Evolutionary conservation across 2,797 vertebrate species (phyloP).

Genomic region (Chaenodraco wilsoni): DNA sequence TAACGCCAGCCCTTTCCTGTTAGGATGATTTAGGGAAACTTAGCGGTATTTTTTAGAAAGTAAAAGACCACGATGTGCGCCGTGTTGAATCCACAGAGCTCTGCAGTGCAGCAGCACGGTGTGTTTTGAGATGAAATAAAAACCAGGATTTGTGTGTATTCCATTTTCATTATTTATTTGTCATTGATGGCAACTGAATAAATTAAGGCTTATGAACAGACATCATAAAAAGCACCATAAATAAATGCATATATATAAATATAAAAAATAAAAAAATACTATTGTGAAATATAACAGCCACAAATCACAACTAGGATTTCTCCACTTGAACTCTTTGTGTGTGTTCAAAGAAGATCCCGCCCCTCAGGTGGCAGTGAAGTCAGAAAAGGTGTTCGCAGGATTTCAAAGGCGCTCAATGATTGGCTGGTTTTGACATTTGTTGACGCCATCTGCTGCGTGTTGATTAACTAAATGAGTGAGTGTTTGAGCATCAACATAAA

Average conservation of each 20-base stretch:
- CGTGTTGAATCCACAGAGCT: no score
- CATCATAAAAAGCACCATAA: slow-evolving; percentile 89
- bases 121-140: slow-evolving; percentile 20
- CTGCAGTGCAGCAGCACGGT: neutral
- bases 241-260: slow-evolving; percentile 86
- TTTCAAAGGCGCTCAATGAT: slow-evolving; percentile 45
- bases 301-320: slow-evolving; percentile 71
- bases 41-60: neutral
- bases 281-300: slow-evolving; percentile 82
- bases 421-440: slow-evolving; percentile 46
- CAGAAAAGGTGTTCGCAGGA: slow-evolving; percentile 22
- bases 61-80: no score
- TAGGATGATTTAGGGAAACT: neutral
- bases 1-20: neutral
- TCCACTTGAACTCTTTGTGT: slow-evolving; percentile 55
- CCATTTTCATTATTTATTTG: slow-evolving; percentile 82
- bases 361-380: slow-evolving; percentile 41
- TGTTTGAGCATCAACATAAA: slow-evolving; percentile 11
- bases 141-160: slow-evolving; percentile 28
- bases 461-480: slow-evolving; percentile 17
- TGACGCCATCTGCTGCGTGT: slow-evolving; percentile 23
- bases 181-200: slow-evolving; percentile 87
- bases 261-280: slow-evolving; percentile 84
- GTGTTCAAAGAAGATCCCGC: slow-evolving; percentile 50
- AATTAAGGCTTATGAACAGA: slow-evolving; percentile 90